Evolutionary conservation across 2,888 invertebrate species (phyloP).

Genomic region (Eudemis profundana): DNA sequence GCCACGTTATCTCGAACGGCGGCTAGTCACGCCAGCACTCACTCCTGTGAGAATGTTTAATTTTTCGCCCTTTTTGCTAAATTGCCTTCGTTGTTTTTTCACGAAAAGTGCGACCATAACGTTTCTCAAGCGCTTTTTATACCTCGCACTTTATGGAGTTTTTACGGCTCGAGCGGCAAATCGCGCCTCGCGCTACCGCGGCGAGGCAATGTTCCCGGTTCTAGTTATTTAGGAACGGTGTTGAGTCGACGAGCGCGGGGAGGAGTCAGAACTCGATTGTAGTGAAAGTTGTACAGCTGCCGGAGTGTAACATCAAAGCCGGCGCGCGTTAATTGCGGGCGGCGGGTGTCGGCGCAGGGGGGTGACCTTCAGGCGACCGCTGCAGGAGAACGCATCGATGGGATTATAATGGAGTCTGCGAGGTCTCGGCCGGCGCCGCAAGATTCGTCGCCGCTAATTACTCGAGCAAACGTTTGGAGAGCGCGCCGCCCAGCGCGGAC

Average conservation of each 20-base stretch:
- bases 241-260: constrained; percentile 1
- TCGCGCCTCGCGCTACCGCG: not conserved
- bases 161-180: constrained; percentile 3
- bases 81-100: not conserved
- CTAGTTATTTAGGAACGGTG: constrained; percentile 10
- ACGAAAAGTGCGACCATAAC: not conserved
- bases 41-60: not conserved
- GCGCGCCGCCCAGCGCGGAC: no score
- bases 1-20: not conserved
- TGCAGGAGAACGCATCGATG: constrained; percentile 9
- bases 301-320: constrained; percentile 30
- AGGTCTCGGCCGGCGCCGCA: not conserved
- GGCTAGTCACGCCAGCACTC: not conserved
- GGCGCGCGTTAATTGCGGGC: constrained; percentile 23
- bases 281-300: constrained; percentile 41
- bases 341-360: constrained; percentile 3
- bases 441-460: constrained; percentile 16
- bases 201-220: not conserved
- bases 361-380: constrained; percentile 25
- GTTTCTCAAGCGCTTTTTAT: constrained; percentile 12
- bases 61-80: not conserved
- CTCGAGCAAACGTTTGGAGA: constrained; percentile 6
- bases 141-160: constrained; percentile 4
- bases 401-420: not conserved
- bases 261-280: constrained; percentile 16